Conservation (phyloP, 2,113 vertebrate genomes). For the Sturnira hondurensis region DNA sequence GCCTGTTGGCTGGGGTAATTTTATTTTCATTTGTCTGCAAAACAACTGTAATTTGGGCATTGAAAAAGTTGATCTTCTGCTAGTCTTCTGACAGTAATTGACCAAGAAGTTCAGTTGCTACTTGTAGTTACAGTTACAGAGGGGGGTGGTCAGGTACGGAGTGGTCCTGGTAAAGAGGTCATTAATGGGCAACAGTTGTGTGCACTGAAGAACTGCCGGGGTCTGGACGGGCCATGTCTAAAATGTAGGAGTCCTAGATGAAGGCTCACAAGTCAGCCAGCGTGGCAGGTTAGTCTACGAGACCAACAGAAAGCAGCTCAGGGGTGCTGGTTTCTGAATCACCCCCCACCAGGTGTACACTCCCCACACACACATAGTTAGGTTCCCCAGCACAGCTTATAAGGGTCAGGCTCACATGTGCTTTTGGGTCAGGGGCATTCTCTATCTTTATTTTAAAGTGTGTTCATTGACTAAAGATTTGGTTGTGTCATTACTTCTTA, state of each 20-base stretch:
- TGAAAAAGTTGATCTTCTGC: not conserved
- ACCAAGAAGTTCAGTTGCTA: not conserved
- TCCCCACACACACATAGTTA: not conserved
- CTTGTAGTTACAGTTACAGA: not conserved
- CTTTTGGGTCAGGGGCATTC: not conserved
- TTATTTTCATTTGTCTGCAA: slow-evolving; percentile 33
- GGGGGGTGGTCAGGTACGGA: not conserved
- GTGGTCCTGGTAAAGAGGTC: not conserved
- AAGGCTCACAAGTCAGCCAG: not conserved
- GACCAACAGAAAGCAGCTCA: not conserved
- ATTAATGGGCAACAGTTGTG: not conserved
- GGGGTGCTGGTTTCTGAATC: not conserved
- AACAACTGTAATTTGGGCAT: not conserved
- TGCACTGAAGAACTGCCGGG: not conserved
- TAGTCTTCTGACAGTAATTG: not conserved
- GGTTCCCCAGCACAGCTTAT: not conserved
- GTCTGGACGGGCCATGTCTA: not conserved
- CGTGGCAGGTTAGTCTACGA: not conserved
- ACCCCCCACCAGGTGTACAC: not conserved
- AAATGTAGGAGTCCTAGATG: not conserved
- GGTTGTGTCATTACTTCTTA: not conserved
- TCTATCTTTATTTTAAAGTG: not conserved
- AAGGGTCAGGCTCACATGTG: not conserved
- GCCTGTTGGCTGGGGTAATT: not conserved
- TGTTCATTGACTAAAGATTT: slow-evolving; percentile 28